phyloP scores from a whole-genome alignment of 1,140 invertebrate species.

The Pogonomyrmex californicus region DNA sequence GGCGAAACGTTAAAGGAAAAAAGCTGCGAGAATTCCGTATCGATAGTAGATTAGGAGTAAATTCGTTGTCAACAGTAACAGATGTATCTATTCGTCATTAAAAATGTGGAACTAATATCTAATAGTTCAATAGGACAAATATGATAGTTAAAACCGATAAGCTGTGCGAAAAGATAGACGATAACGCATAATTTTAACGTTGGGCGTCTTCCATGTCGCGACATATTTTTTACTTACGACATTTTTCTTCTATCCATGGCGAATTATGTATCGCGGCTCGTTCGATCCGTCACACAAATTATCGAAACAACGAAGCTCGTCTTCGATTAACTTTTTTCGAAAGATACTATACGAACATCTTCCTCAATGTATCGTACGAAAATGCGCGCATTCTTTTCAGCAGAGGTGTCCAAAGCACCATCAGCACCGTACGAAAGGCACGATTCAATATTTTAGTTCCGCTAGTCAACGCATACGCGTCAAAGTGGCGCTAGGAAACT shows the following conservation, averaged over 20 bases:
- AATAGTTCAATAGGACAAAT: neutral
- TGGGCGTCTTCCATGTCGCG: constrained; percentile 36
- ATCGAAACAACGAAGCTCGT: neutral
- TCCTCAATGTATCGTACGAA: constrained; percentile 53
- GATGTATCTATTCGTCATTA: no score
- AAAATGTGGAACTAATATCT: neutral
- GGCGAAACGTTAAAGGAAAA: neutral
- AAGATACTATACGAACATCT: constrained; percentile 72
- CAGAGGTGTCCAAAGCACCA: constrained; percentile 63
- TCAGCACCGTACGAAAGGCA: constrained; percentile 57
- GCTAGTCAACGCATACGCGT: constrained; percentile 66
- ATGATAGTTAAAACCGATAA: constrained; percentile 17
- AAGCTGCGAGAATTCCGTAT: neutral
- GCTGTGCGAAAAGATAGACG: neutral
- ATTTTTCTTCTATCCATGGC: constrained; percentile 88
- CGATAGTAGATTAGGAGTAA: neutral
- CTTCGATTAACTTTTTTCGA: neutral
- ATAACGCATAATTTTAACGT: neutral
- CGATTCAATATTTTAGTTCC: constrained; percentile 83
- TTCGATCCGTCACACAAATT: constrained; percentile 43
- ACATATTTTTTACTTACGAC: constrained; percentile 85
- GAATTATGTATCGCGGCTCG: constrained; percentile 36
- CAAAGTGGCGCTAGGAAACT: constrained; percentile 58
- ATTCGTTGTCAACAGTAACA: neutral
- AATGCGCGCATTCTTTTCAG: constrained; percentile 64